Conservation (phyloP, 2,888 invertebrate genomes). For the Euphydryas editha region DNA sequence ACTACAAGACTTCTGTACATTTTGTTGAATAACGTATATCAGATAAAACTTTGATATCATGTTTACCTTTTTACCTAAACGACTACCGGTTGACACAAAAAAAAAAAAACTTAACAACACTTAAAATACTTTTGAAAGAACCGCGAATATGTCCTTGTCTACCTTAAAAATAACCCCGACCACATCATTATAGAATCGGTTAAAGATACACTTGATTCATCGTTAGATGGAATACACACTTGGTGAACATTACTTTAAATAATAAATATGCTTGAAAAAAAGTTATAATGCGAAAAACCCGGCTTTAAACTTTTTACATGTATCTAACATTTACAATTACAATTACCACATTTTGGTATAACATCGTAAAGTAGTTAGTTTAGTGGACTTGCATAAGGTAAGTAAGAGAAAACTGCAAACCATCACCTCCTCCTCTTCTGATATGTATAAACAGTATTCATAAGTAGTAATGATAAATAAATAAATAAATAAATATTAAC, state of each 20-base stretch:
- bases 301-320: too few species aligned
- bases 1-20: too few species aligned
- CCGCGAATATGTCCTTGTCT: conserved; percentile 58
- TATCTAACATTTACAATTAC: too few species aligned
- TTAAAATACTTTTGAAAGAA: conserved; percentile 26
- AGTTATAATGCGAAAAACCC: too few species aligned
- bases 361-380: too few species aligned
- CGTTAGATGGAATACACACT: conserved; percentile 33
- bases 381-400: too few species aligned
- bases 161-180: conserved; percentile 49
- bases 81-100: conserved; percentile 38
- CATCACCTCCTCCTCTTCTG: too few species aligned
- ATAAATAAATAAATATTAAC: too few species aligned
- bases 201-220: conserved; percentile 25
- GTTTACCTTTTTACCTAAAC: conserved; percentile 8
- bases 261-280: background rate
- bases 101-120: background rate
- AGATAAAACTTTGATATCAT: background rate
- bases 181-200: conserved; percentile 49
- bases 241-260: background rate
- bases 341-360: too few species aligned
- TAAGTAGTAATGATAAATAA: too few species aligned
- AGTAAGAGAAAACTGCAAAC: background rate
- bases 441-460: too few species aligned
- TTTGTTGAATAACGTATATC: background rate